Evolutionary conservation across 2,113 vertebrate species (phyloP), one percentile per base, ranked within the genome.

Genomic region (Microcebus griseorufus): DNA sequence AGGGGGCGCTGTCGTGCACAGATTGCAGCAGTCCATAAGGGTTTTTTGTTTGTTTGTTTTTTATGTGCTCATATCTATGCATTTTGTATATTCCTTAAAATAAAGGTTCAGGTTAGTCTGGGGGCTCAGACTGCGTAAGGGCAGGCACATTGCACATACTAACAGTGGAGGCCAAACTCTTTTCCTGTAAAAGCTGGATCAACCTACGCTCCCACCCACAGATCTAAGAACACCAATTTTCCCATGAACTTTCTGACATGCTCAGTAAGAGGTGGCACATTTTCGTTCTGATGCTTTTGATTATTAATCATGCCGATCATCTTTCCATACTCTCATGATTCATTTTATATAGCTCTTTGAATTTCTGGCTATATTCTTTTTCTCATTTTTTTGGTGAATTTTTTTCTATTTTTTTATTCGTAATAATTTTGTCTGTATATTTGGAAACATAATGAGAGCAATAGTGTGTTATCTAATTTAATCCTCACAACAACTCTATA

Each of bases 1-100:
- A 7, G 75, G 25, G 17, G 2, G 37, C 7, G 1, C 90, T 72
- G 34, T 3, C 5, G 0, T 6, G 11, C 9, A 25, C 2, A 14
- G 0, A 23, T 42, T 4, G 1, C 32, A 6, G 12, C 29, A 14
- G 3, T 25, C 51, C 86, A 76, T n/a, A 7, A 23, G n/a, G 5
- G 1, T 6, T 45, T 45, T 45, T 9, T 45, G 42, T 45, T 9
- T 45, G 42, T 37, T 17, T 32, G 6, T 17, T 78, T n/a, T 83
- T 78, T 7, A 62, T 23, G 60, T n/a, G 29, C 34, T 11, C 12
- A 25, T 62, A 23, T 17, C 48, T 90, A 5, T 16, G 34, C 58
- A 53, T 88, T 64, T 72, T n/a, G n/a, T 25, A 11, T 8, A 20
- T 39, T 42, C 39, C 93, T 39, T 18, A 67, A 90, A 45, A n/a